Conservation (phyloP, 1,140 invertebrate genomes). For the Leptoteleia sp. region DNA sequence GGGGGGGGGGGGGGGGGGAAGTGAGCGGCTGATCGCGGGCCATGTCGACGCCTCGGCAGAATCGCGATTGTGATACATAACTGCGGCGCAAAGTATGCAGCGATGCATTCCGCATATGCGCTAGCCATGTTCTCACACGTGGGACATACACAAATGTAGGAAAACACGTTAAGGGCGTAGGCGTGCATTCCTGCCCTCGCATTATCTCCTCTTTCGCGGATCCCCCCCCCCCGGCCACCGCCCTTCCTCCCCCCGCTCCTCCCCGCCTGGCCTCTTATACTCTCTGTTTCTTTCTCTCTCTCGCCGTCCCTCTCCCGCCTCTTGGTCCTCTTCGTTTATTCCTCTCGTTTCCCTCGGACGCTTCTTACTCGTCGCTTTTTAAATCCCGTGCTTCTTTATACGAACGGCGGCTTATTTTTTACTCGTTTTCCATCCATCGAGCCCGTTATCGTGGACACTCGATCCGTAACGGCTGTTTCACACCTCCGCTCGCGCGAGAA, state of each 20-base stretch:
- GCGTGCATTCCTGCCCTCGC: slow-evolving; percentile 78
- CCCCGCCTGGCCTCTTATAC: slow-evolving; percentile 75
- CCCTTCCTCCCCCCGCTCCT: slow-evolving; percentile 71
- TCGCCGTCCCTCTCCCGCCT: slow-evolving; percentile 1
- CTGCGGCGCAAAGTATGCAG: slow-evolving; percentile 73
- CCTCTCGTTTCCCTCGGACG: slow-evolving; percentile 29
- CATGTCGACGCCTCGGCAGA: slow-evolving; percentile 69
- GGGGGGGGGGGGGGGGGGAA: too few relatives aligned
- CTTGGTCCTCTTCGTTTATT: slow-evolving; percentile 41
- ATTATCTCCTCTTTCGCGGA: slow-evolving; percentile 73
- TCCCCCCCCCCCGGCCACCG: slow-evolving; percentile 5
- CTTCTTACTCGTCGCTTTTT: slow-evolving; percentile 51
- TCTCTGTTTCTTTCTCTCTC: slow-evolving; percentile 27
- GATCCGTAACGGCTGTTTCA: slow-evolving; percentile 79
- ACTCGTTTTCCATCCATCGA: slow-evolving; percentile 53
- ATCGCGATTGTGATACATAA: slow-evolving; percentile 74
- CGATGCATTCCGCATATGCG: slow-evolving; percentile 74
- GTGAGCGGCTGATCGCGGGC: slow-evolving; percentile 45
- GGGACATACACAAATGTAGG: slow-evolving; percentile 74
- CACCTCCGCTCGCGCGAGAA: slow-evolving; percentile 79
- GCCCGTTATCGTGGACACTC: slow-evolving; percentile 72
- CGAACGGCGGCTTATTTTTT: slow-evolving; percentile 54
- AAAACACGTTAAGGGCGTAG: slow-evolving; percentile 77
- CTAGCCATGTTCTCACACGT: slow-evolving; percentile 75
- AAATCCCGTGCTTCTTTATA: slow-evolving; percentile 55